phyloP scores from a whole-genome alignment of 2,797 vertebrate genomes.

The Synanceia verrucosa region DNA sequence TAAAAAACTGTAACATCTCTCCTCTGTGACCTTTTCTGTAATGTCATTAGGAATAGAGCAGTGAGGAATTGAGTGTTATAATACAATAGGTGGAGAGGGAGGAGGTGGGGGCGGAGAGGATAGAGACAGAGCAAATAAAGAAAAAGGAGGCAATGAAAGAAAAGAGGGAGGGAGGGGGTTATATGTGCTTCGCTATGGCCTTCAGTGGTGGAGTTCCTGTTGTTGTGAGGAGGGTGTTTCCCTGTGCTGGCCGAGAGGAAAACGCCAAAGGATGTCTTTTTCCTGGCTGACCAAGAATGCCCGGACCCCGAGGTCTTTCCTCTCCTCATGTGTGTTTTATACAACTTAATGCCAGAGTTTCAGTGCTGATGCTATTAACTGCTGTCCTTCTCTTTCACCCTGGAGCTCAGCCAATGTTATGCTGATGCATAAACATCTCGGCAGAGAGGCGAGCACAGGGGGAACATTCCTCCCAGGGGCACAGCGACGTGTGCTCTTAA shows the following conservation, averaged over 20 bases:
- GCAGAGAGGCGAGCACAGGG: slow-evolving; percentile 5
- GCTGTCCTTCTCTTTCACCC: not conserved
- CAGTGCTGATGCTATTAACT: not conserved
- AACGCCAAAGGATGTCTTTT: slow-evolving; percentile 79
- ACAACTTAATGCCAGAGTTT: slow-evolving; percentile 6
- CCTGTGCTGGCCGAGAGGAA: slow-evolving; percentile 65
- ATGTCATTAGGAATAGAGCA: slow-evolving; percentile 7
- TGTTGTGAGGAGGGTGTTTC: slow-evolving; percentile 75
- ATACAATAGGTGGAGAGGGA: slow-evolving; percentile 42
- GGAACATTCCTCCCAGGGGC: slow-evolving; percentile 41
- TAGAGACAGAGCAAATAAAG: slow-evolving; percentile 51
- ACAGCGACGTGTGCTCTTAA: slow-evolving; percentile 35
- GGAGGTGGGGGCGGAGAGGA: not conserved
- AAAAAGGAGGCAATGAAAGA: slow-evolving; percentile 55
- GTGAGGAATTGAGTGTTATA: slow-evolving; percentile 17
- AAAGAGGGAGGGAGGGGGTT: slow-evolving; percentile 1
- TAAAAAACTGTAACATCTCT: slow-evolving; percentile 12
- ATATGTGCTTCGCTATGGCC: slow-evolving; percentile 53
- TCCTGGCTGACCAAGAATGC: slow-evolving; percentile 74
- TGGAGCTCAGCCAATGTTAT: not conserved
- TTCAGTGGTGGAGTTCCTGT: slow-evolving; percentile 77
- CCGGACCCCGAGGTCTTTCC: slow-evolving; percentile 56
- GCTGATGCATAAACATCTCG: slow-evolving; percentile 25
- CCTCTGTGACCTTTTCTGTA: slow-evolving; percentile 30
- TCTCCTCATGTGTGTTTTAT: slow-evolving; percentile 19